Conservation (phyloP, 2,797 vertebrate genomes). For the Australoheros facetus region DNA sequence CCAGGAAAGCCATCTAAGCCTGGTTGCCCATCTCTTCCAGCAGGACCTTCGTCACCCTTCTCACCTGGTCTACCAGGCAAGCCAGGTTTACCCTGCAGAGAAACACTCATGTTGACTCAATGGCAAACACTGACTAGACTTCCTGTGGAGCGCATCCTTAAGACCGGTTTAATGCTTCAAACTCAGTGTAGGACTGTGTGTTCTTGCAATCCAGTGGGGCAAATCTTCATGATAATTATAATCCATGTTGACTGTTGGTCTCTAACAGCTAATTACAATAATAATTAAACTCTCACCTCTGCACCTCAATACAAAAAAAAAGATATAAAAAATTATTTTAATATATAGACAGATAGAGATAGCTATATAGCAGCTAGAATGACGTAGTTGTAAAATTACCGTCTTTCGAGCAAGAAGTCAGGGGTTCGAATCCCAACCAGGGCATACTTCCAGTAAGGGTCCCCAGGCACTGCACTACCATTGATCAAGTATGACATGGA, state of each 20-base stretch:
- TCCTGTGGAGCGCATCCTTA: not conserved
- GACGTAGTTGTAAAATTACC: too few relatives aligned
- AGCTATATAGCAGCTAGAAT: too few relatives aligned
- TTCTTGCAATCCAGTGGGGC: not conserved
- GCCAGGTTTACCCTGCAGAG: constrained; percentile 82
- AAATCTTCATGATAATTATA: not conserved
- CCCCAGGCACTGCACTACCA: too few relatives aligned
- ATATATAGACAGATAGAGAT: too few relatives aligned
- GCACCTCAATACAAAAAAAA: too few relatives aligned
- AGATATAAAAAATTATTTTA: too few relatives aligned
- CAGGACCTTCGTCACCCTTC: constrained; percentile 78
- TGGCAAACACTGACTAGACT: not conserved
- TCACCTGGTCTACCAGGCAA: constrained; percentile 79
- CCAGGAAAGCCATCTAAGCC: constrained; percentile 90
- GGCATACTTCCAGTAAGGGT: too few relatives aligned
- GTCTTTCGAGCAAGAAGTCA: too few relatives aligned
- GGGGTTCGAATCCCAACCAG: too few relatives aligned
- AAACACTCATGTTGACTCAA: not conserved
- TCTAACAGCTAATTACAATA: not conserved
- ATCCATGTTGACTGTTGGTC: not conserved
- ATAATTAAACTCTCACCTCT: too few relatives aligned
- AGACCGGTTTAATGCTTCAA: not conserved
- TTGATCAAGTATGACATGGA: too few relatives aligned
- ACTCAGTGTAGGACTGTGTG: not conserved
- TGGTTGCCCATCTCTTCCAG: constrained; percentile 85